These are phyloP conservation scores for Caranx melampygus DNA, from an alignment of 2,113 vertebrate species.

Conservation along the genomic window DNA sequence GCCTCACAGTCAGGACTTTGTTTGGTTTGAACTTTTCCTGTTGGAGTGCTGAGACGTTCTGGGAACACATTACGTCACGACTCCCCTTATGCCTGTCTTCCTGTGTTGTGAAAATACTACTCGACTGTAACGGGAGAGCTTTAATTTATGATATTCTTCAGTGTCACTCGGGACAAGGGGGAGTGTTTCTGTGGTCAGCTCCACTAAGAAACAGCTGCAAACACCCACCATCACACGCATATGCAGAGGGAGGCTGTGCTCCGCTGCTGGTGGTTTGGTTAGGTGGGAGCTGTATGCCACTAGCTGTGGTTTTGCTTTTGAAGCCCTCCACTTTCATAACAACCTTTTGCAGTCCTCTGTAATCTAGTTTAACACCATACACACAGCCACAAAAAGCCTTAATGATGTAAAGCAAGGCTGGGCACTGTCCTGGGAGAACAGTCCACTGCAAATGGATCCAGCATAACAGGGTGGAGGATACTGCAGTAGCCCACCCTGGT, in stretches of 20 bases:
- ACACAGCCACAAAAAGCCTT: slow-evolving; percentile 21
- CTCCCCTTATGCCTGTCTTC: slow-evolving; percentile 49
- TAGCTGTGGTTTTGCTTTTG: slow-evolving; percentile 73
- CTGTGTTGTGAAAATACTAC: slow-evolving; percentile 65
- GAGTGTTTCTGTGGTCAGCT: slow-evolving; percentile 67
- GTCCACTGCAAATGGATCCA: neutral
- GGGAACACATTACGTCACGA: slow-evolving; percentile 62
- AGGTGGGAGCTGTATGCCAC: slow-evolving; percentile 49
- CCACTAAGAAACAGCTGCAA: slow-evolving; percentile 65
- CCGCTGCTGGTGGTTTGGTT: slow-evolving; percentile 49
- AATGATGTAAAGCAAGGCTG: slow-evolving; percentile 32
- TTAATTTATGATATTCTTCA: slow-evolving; percentile 60
- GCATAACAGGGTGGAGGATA: neutral
- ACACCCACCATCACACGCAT: slow-evolving; percentile 44
- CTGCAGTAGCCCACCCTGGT: slow-evolving; percentile 22
- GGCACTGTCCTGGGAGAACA: slow-evolving; percentile 3
- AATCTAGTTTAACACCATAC: slow-evolving; percentile 61
- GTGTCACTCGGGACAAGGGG: slow-evolving; percentile 56
- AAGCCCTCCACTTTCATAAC: slow-evolving; percentile 72
- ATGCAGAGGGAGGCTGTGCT: slow-evolving; percentile 25
- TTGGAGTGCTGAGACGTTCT: slow-evolving; percentile 38
- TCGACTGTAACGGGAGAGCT: slow-evolving; percentile 50
- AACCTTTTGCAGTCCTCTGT: slow-evolving; percentile 54
- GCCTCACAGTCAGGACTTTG: slow-evolving; percentile 62
- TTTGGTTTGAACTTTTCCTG: slow-evolving; percentile 69